Evolutionary conservation across 2,113 vertebrate species (phyloP).

Genomic region (Nesogale talazaci): DNA sequence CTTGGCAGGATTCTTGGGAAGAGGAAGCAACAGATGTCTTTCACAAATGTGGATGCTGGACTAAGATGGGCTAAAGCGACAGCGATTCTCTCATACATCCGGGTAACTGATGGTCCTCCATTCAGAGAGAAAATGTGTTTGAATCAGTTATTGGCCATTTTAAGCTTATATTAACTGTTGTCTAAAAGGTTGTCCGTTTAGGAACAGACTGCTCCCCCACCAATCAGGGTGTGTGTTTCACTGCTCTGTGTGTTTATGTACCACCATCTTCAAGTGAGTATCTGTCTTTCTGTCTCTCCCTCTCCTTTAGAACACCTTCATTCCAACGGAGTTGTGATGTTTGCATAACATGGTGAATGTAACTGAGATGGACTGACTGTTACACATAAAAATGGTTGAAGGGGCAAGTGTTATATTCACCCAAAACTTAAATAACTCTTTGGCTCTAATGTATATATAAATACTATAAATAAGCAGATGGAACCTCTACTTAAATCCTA

Average conservation of each 20-base stretch:
- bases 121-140: not conserved
- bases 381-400: too few species aligned
- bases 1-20: not conserved
- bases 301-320: not conserved
- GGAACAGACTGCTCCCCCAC: not conserved
- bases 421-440: not conserved
- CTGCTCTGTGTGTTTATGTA: not conserved
- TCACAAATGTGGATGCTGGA: not conserved
- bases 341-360: too few species aligned
- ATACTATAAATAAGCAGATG: too few species aligned
- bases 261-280: not conserved
- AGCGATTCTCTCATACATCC: not conserved
- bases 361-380: too few species aligned
- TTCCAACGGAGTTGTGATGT: too few species aligned
- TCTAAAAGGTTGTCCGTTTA: not conserved
- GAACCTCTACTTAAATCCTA: too few species aligned
- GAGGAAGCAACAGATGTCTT: not conserved
- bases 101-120: not conserved
- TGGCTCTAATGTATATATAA: not conserved
- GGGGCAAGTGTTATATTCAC: too few species aligned
- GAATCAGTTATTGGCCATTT: not conserved
- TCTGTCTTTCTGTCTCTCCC: not conserved
- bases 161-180: conserved; percentile 2
- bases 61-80: not conserved
- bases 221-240: not conserved